Evolutionary conservation across 2,797 vertebrate genomes (phyloP).

Genomic region (Microcaecilia unicolor): DNA sequence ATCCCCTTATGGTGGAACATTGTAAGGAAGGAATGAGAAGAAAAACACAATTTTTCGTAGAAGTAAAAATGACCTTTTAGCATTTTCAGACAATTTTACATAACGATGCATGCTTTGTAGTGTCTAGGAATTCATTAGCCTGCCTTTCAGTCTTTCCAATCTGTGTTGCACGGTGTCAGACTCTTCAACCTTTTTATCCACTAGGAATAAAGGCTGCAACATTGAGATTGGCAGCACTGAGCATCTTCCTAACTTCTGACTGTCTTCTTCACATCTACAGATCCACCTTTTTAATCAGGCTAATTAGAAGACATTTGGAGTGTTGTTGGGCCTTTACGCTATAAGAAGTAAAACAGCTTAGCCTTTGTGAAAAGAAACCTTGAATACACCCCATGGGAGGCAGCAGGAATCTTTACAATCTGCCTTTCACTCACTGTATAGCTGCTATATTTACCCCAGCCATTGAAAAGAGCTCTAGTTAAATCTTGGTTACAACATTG

Average conservation of each 20-base stretch:
- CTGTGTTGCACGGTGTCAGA: background rate
- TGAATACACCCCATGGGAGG: constrained; percentile 74
- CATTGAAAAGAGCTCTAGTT: constrained; percentile 71
- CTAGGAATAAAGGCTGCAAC: constrained; percentile 9
- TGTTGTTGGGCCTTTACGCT: constrained; percentile 29
- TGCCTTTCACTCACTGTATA: constrained; percentile 61
- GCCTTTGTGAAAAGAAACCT: constrained; percentile 46
- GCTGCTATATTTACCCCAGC: constrained; percentile 76
- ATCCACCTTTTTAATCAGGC: constrained; percentile 60
- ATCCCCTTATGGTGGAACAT: background rate
- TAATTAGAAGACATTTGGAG: constrained; percentile 57
- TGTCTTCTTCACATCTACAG: constrained; percentile 39
- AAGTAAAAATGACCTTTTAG: no score
- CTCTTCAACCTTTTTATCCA: background rate
- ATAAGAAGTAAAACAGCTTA: constrained; percentile 34
- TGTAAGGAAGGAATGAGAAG: background rate
- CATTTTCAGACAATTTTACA: no score
- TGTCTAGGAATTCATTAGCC: constrained; percentile 2
- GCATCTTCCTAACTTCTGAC: constrained; percentile 34
- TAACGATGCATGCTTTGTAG: background rate
- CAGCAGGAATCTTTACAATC: constrained; percentile 54
- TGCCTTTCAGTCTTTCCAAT: background rate
- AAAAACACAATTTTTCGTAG: no score
- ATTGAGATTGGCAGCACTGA: constrained; percentile 32
- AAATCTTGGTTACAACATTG: constrained; percentile 85